phyloP scores from a whole-genome alignment of 1,140 invertebrate species.

The Idris sp. region DNA sequence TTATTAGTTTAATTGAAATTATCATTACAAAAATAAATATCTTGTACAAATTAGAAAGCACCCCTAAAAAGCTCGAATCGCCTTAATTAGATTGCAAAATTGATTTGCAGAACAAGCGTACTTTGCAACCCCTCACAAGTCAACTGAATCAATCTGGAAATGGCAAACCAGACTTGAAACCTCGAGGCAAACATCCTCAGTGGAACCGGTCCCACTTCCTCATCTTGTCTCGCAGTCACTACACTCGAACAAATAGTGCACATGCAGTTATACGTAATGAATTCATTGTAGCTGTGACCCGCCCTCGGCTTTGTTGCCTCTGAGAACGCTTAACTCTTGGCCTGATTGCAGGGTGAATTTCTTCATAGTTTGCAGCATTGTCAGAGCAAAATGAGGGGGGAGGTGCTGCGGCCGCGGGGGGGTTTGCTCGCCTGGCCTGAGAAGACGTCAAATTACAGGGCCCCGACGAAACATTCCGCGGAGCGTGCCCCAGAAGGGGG shows the following conservation, averaged over 20 bases:
- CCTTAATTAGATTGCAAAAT: too few species aligned
- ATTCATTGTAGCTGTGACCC: constrained; percentile 62
- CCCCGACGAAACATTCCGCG: constrained; percentile 52
- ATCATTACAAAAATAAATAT: too few species aligned
- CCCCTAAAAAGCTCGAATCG: too few species aligned
- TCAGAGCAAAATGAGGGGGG: constrained; percentile 73
- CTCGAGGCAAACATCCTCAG: constrained; percentile 24
- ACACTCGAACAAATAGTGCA: constrained; percentile 43
- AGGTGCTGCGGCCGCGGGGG: constrained; percentile 73
- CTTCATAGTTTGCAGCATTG: constrained; percentile 76
- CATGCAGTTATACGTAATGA: constrained; percentile 59
- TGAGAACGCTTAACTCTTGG: constrained; percentile 76
- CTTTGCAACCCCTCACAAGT: too few species aligned
- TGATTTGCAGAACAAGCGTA: too few species aligned
- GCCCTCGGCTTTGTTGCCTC: constrained; percentile 65
- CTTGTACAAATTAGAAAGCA: too few species aligned
- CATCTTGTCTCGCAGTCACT: constrained; percentile 39
- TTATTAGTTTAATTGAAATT: too few species aligned
- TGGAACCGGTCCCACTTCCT: constrained; percentile 17
- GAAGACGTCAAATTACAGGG: constrained; percentile 77
- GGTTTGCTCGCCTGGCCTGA: constrained; percentile 64
- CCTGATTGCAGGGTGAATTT: constrained; percentile 78
- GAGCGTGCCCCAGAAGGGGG: constrained; percentile 55
- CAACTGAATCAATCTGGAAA: constrained; percentile 10
- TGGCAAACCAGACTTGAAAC: constrained; percentile 16